Evolutionary conservation across 1,140 invertebrate species (phyloP).

Genomic region (Saccostrea glomerata): DNA sequence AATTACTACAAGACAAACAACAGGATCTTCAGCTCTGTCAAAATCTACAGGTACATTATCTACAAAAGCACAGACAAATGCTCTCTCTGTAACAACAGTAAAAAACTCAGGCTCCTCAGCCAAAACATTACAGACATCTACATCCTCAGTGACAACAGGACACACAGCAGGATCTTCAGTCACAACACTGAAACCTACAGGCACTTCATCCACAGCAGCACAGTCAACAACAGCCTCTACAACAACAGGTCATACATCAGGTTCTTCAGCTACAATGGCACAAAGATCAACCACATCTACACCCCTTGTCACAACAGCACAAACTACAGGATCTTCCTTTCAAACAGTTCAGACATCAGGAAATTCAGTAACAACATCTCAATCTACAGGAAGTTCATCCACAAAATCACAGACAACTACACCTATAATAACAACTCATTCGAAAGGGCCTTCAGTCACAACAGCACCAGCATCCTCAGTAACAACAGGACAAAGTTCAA

Average conservation of each 20-base stretch:
- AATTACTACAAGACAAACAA: background rate
- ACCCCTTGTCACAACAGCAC: background rate
- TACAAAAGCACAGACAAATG: background rate
- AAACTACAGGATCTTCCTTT: background rate
- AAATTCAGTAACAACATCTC: background rate
- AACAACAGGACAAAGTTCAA: background rate
- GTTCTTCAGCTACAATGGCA: background rate
- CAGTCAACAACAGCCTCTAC: background rate
- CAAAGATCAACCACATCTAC: background rate
- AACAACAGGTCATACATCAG: background rate
- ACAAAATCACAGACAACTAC: background rate
- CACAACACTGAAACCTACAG: background rate
- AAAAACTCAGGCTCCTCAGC: background rate
- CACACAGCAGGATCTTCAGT: background rate
- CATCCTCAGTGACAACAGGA: background rate
- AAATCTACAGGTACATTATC: too few species aligned
- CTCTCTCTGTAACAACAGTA: background rate
- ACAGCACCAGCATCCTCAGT: background rate
- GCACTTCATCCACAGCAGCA: background rate
- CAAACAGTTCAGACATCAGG: background rate
- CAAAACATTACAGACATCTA: background rate
- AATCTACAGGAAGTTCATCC: background rate
- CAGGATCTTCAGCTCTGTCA: background rate
- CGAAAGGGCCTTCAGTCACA: background rate
- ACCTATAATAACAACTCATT: background rate